Base-by-base conservation (phyloP, 64 coral and sea anemone species). In the Actinia equina region DNA sequence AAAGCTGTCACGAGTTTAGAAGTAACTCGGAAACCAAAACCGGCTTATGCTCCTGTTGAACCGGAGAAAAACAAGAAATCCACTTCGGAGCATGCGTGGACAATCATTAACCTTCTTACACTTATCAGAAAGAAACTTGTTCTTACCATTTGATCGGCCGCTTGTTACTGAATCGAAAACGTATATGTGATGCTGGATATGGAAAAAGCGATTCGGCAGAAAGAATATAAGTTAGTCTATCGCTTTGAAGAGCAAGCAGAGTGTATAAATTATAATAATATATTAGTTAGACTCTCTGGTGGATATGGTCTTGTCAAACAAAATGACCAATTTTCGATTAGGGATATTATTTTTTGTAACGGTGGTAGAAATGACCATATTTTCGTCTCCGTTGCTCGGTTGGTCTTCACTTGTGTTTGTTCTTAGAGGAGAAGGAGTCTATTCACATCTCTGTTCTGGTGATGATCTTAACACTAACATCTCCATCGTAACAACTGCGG, bases 331-430 rank as follows among this genome's bases (percentile, higher is more conserved):
- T 11, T 85, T 85, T 43, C 83, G 83, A 15, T 19, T 59, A 42
- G 5, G 49, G 83, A 17, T 85, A 43, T 45, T 85, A 85, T 85
- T 85, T 43, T 42, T 60, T 3, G 83, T 85, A 7, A 52, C 83
- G 54, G 15, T 85, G 22, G 26, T 85, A 23, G 83, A 85, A 62
- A 30, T 85, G 54, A 60, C 83, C 1, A 42, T 85, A 43, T 85
- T 85, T 26, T 58, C 83, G 9, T 23, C 83, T 1, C 83, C 83
- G 1, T 26, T 85, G 11, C 83, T 85, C 30, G 83, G 83, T 2
- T 85, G 83, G 83, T 42, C 83, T 15, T 85, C 83, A 1, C n/a
- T 85, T 1, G 55, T 60, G 7, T 58, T 85, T 60, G 30, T 85
- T 7, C 83, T 85, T 43, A 85, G 62, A 63, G 83, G 17, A 43